Evolutionary conservation across 2,113 vertebrate genomes (phyloP).

Genomic region (Morone saxatilis): DNA sequence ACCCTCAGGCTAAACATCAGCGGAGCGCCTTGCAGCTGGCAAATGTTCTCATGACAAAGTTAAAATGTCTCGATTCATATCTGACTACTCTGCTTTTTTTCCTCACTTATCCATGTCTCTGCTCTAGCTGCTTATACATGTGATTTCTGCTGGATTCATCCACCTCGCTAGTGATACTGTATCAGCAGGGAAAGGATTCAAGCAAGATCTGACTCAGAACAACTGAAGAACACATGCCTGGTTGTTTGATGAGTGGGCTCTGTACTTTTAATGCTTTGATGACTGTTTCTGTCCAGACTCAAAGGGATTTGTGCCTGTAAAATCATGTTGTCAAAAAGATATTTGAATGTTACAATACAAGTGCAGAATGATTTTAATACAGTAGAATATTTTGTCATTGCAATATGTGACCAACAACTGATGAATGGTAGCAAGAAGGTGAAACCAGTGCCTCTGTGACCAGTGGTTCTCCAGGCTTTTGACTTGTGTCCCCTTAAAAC

Average conservation of each 20-base stretch:
- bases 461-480: too few species aligned
- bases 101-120: slow-evolving; percentile 34
- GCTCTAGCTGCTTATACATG: slow-evolving; percentile 51
- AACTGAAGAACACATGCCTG: slow-evolving; percentile 7
- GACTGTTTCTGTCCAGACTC: background rate
- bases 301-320: background rate
- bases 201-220: slow-evolving; percentile 18
- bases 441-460: background rate
- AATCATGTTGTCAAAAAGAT: slow-evolving; percentile 9
- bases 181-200: slow-evolving; percentile 22
- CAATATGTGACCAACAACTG: background rate
- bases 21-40: slow-evolving; percentile 62
- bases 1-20: slow-evolving; percentile 78
- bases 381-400: slow-evolving; percentile 3
- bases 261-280: slow-evolving; percentile 11
- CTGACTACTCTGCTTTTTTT: slow-evolving; percentile 56
- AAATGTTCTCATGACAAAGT: slow-evolving; percentile 77
- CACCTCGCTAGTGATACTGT: slow-evolving; percentile 3
- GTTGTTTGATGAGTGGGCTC: slow-evolving; percentile 26
- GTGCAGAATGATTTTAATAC: background rate
- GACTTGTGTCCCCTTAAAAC: background rate
- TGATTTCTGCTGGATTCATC: slow-evolving; percentile 48
- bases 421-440: background rate
- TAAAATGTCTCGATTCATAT: slow-evolving; percentile 79
- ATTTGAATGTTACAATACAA: background rate